phyloP scores from a whole-genome alignment of 1,140 invertebrate genomes.

The Leptonema lineaticorne region DNA sequence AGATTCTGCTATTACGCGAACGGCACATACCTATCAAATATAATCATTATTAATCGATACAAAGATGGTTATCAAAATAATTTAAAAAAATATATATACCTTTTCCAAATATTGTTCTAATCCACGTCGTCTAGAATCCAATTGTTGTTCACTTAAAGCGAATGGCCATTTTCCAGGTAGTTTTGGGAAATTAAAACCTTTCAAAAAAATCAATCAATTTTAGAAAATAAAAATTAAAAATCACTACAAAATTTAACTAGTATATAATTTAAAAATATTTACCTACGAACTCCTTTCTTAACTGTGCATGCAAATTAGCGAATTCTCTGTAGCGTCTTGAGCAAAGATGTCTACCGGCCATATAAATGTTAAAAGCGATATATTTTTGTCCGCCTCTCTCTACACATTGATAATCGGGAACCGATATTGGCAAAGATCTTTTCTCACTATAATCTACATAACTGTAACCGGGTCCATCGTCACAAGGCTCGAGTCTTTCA shows the following conservation, averaged over 20 bases:
- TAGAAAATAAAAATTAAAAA: no score
- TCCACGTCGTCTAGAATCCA: slow-evolving; percentile 89
- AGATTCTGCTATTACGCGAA: slow-evolving; percentile 95
- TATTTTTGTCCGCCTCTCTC: slow-evolving; percentile 85
- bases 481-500: slow-evolving; percentile 81
- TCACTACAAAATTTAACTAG: neutral
- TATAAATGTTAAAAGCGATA: slow-evolving; percentile 98
- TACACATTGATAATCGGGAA: slow-evolving; percentile 90
- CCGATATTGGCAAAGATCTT: slow-evolving; percentile 94
- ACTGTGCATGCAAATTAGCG: slow-evolving; percentile 80
- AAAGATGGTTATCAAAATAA: neutral
- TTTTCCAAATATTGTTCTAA: slow-evolving; percentile 98
- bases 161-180: slow-evolving; percentile 99
- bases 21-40: slow-evolving; percentile 77
- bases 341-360: slow-evolving; percentile 97
- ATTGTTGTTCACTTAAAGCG: slow-evolving; percentile 91
- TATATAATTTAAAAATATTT: slow-evolving; percentile 27
- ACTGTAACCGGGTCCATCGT: slow-evolving; percentile 83
- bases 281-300: slow-evolving; percentile 95
- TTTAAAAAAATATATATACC: slow-evolving; percentile 43
- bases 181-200: slow-evolving; percentile 94
- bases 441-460: slow-evolving; percentile 98
- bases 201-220: no score
- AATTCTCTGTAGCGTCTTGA: slow-evolving; percentile 96
- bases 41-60: slow-evolving; percentile 2